These are phyloP conservation scores for Sarcophaga rosellei DNA, from an alignment of 2,888 invertebrate genomes.

Conservation along the genomic window DNA sequence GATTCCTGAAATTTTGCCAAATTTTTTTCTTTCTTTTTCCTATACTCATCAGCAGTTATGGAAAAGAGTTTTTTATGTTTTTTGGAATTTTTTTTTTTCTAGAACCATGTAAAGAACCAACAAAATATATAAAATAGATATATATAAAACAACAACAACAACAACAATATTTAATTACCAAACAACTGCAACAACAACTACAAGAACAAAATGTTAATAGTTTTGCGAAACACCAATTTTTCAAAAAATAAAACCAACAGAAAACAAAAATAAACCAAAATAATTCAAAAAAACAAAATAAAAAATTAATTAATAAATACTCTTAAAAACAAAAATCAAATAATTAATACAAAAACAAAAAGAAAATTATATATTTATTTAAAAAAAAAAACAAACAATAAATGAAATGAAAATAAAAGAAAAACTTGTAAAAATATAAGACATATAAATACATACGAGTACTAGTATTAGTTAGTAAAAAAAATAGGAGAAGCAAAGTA, in stretches of 20 bases:
- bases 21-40: conserved; percentile 66
- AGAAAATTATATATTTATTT: conserved; percentile 31
- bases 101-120: conserved; percentile 52
- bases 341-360: conserved; percentile 47
- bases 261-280: conserved; percentile 48
- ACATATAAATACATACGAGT: conserved; percentile 1
- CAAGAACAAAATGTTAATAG: conserved; percentile 69
- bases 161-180: not conserved
- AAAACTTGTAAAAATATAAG: conserved; percentile 45
- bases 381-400: conserved; percentile 15
- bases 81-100: conserved; percentile 23
- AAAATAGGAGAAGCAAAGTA: conserved; percentile 19
- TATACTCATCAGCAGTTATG: conserved; percentile 48
- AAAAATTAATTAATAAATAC: conserved; percentile 7
- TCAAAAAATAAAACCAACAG: conserved; percentile 29
- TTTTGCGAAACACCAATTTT: conserved; percentile 72
- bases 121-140: conserved; percentile 29
- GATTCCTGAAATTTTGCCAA: conserved; percentile 72
- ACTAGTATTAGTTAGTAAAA: conserved; percentile 61
- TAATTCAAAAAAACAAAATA: conserved; percentile 45
- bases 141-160: not conserved
- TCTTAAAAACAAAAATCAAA: conserved; percentile 59
- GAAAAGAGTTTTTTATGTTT: conserved; percentile 7
- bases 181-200: not conserved
- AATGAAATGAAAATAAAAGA: conserved; percentile 30